A percentile compares a stretch with the other conserved stretches of the same genome.
Conservation (phyloP, 2,113 vertebrate genomes). For the Podiceps cristatus region DNA sequence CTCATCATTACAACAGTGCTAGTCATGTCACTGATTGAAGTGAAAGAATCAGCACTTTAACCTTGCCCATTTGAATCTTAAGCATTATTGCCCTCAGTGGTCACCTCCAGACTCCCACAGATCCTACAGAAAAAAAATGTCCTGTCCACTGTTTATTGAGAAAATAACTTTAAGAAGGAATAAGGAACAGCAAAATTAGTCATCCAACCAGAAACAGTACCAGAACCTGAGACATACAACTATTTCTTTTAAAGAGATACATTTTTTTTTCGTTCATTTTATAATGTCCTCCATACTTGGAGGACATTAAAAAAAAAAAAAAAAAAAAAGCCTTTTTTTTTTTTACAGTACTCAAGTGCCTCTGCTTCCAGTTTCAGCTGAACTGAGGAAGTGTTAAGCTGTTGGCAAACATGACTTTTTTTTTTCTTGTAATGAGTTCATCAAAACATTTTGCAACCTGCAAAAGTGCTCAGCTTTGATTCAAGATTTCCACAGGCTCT, state of each 20-base stretch:
- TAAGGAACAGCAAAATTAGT: neutral
- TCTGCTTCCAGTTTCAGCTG: neutral
- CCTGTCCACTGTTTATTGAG: neutral
- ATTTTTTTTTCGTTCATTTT: neutral
- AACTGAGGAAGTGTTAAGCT: neutral
- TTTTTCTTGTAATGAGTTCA: neutral
- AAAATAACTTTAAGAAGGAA: neutral
- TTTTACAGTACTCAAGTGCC: neutral
- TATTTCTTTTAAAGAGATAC: neutral
- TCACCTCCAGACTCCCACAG: neutral
- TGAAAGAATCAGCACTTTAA: conserved; percentile 39
- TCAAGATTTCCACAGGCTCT: neutral
- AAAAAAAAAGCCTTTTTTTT: too few relatives aligned
- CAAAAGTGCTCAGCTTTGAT: neutral
- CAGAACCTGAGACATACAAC: neutral
- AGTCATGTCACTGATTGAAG: conserved; percentile 51
- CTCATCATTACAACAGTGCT: conserved; percentile 49
- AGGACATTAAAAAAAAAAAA: neutral
- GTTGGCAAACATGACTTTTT: neutral
- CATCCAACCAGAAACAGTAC: neutral
- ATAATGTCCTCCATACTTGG: neutral
- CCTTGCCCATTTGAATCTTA: neutral
- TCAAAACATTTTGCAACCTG: neutral
- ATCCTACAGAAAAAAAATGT: neutral
- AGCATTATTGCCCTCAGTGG: neutral